A percentile compares a stretch with the other conserved stretches of the same genome.
phyloP scores from a whole-genome alignment of 2,888 invertebrate genomes.

The Lepidochrysops patricia region DNA sequence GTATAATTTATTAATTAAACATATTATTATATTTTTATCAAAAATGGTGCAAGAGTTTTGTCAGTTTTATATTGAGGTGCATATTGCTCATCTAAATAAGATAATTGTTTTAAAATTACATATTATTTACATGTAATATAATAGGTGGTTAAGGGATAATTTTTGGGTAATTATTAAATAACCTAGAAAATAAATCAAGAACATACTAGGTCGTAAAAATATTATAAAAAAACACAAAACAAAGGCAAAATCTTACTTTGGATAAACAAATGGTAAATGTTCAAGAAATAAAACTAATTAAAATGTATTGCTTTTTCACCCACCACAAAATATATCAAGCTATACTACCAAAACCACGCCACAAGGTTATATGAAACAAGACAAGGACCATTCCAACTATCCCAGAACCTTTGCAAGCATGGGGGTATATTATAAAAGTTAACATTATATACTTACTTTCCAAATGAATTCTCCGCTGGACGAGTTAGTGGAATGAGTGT shows the following conservation, averaged over 20 bases:
- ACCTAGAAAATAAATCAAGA: not conserved
- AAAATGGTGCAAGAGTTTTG: not conserved
- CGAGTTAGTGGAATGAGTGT: slow-evolving; percentile 76
- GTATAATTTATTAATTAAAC: not conserved
- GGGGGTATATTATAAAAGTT: not conserved
- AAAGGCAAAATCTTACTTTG: not conserved
- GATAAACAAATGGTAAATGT: not conserved
- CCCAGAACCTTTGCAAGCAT: slow-evolving; percentile 14
- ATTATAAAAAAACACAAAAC: not conserved
- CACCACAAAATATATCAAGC: not conserved
- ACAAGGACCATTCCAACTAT: slow-evolving; percentile 8
- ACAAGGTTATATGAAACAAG: slow-evolving; percentile 14
- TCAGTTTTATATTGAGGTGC: not conserved
- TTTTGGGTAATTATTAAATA: not conserved
- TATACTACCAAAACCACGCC: slow-evolving; percentile 15
- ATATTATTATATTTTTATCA: not conserved
- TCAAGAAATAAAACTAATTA: slow-evolving; percentile 6
- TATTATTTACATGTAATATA: not conserved
- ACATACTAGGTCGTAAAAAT: not conserved
- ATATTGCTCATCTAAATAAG: not conserved
- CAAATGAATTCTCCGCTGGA: slow-evolving; percentile 87
- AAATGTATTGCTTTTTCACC: not conserved
- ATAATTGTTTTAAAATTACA: not conserved
- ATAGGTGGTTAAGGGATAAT: not conserved
- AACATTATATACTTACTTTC: slow-evolving; percentile 73